Conservation (phyloP, 2,888 invertebrate species). For the Xylophagus ater region DNA sequence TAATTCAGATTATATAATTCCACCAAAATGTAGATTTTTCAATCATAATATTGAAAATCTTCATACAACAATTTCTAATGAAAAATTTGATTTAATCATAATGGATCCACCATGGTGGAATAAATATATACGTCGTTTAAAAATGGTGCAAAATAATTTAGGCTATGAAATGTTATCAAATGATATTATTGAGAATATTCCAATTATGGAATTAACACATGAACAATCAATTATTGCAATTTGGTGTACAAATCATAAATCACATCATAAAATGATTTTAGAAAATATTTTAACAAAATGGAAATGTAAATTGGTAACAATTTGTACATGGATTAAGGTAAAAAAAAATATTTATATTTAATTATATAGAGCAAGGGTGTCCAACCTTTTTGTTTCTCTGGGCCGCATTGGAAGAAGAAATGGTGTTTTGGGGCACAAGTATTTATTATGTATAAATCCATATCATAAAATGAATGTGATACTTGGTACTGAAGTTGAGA, state of each 20-base stretch:
- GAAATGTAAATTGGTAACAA: slow-evolving; percentile 58
- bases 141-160: slow-evolving; percentile 47
- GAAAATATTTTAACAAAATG: slow-evolving; percentile 67
- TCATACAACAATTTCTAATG: slow-evolving; percentile 44
- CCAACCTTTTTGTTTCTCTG: no score
- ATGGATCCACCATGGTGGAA: slow-evolving; percentile 97
- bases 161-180: slow-evolving; percentile 66
- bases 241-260: slow-evolving; percentile 85
- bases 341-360: slow-evolving; percentile 12
- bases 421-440: no score
- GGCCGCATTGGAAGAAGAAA: no score
- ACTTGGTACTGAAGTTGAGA: no score
- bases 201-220: slow-evolving; percentile 51
- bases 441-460: no score
- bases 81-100: slow-evolving; percentile 66
- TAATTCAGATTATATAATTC: slow-evolving; percentile 50
- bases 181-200: slow-evolving; percentile 58
- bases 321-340: slow-evolving; percentile 85
- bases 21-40: slow-evolving; percentile 52
- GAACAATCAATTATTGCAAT: slow-evolving; percentile 61
- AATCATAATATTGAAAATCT: slow-evolving; percentile 53
- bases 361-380: no score
- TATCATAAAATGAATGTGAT: no score
- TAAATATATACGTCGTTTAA: slow-evolving; percentile 78
- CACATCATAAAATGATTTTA: slow-evolving; percentile 55